These are phyloP conservation scores for Conus canariensis DNA, from an alignment of 2,888 invertebrate genomes.

Conservation along the genomic window DNA sequence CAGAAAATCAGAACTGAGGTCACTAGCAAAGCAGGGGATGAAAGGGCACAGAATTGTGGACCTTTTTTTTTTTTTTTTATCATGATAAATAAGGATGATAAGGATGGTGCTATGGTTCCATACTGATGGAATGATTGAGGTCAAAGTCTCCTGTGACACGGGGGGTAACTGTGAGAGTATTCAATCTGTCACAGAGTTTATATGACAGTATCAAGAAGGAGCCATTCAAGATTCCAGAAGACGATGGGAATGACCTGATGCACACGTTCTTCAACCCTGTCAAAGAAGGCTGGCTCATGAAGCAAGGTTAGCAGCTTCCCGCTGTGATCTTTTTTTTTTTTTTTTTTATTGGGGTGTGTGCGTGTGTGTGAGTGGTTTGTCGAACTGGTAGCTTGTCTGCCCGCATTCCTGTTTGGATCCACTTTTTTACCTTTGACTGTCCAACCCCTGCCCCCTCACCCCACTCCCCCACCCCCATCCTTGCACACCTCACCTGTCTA, in stretches of 20 bases:
- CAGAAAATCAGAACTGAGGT: no score
- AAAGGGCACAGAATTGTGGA: no score
- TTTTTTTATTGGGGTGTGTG: neutral
- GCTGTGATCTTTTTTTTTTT: neutral
- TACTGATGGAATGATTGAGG: no score
- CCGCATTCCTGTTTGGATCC: neutral
- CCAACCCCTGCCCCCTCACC: neutral
- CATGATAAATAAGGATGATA: no score
- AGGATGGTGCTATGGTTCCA: no score
- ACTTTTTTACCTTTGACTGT: neutral
- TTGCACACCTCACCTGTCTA: neutral
- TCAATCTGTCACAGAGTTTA: slow-evolving; percentile 83
- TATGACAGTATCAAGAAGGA: slow-evolving; percentile 99
- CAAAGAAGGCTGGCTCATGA: slow-evolving; percentile 99
- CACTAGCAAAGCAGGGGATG: no score
- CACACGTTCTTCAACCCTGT: slow-evolving; percentile 99
- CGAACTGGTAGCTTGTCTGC: neutral
- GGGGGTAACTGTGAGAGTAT: no score
- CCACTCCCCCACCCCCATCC: neutral
- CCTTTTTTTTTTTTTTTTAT: no score
- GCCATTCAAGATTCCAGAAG: slow-evolving; percentile 99
- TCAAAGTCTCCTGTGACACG: no score
- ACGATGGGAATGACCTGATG: slow-evolving; percentile 99
- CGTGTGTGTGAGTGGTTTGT: neutral
- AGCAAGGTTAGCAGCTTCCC: slow-evolving; percentile 86